Base-by-base conservation (phyloP, 35 echinoderm and acorn worm species). In the Heliocidaris tuberculata region DNA sequence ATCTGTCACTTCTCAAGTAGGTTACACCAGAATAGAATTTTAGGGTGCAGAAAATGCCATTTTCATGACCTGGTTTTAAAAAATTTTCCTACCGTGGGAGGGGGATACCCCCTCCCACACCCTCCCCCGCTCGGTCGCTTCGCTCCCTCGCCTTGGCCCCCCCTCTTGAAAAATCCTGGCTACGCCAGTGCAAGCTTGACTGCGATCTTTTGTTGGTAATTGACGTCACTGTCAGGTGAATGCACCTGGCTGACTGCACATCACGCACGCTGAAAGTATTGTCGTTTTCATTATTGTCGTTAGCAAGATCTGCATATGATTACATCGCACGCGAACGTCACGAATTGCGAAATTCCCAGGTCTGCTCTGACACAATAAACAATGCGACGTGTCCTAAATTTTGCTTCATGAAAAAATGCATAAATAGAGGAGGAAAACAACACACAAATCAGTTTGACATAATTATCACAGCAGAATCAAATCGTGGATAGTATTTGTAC, bases 281-380 rank as follows among this genome's bases (percentile, higher is more conserved):
- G 35, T 42, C 35, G 3, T 42, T 42, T 0, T 42, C 35, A 42
- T 42, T 42, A 42, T 42, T 42, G 35, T 42, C 35, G 35, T 71
- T 27, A 6, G n/a, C 7, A 42, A 42, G 35, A 42, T 42, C 35
- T 42, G 35, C 35, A 42, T 42, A 42, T 78, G 65, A n/a, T 9
- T n/a, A 78, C 27, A 78, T 19, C 65, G 15, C 9, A 56, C 10
- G 15, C 52, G 52, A 6, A n/a, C 65, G 65, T 78, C 65, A 27
- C 27, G 21, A 78, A 78, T 78, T 78, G 65, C 65, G 65, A 78
- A 78, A 78, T 78, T 78, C 65, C 65, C 65, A 78, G 65, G 65
- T 78, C 65, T 27, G 65, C n/a, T 7, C 27, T 24, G 1, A 78
- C 27, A 7, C 65, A 78, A 24, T 78, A 27, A 27, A 24, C 27